Evolutionary conservation across 2,113 vertebrate genomes (phyloP).

Genomic region (Hyla sarda): DNA sequence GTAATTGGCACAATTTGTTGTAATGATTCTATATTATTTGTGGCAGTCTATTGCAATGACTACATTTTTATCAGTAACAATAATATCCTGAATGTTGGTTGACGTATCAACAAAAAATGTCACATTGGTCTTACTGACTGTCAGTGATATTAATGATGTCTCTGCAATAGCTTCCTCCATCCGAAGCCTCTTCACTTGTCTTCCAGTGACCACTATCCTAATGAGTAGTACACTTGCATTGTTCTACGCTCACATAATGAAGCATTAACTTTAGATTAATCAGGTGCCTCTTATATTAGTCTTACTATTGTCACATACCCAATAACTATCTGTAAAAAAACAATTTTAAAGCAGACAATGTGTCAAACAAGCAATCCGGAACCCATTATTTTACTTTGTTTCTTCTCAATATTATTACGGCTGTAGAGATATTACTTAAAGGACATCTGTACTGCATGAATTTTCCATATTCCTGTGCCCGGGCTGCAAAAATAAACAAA

Average conservation of each 20-base stretch:
- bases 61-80: too few species aligned
- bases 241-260: conserved; percentile 40
- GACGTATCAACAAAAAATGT: neutral
- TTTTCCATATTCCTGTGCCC: too few species aligned
- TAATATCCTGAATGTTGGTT: neutral
- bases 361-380: conserved; percentile 32
- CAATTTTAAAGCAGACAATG: conserved; percentile 13
- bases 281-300: conserved; percentile 15
- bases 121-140: neutral
- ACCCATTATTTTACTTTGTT: neutral
- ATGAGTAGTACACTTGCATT: neutral
- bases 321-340: conserved; percentile 49
- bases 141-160: neutral
- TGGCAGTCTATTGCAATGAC: neutral
- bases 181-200: neutral
- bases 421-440: conserved; percentile 10
- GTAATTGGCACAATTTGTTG: too few species aligned
- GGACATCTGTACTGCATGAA: too few species aligned
- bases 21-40: too few species aligned
- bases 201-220: neutral
- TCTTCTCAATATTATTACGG: neutral
- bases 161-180: neutral
- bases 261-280: conserved; percentile 45
- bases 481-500: too few species aligned
- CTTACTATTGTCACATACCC: conserved; percentile 40